These are phyloP conservation scores for Gnatocerus cornutus DNA, from an alignment of 2,888 invertebrate genomes.

Conservation along the genomic window DNA sequence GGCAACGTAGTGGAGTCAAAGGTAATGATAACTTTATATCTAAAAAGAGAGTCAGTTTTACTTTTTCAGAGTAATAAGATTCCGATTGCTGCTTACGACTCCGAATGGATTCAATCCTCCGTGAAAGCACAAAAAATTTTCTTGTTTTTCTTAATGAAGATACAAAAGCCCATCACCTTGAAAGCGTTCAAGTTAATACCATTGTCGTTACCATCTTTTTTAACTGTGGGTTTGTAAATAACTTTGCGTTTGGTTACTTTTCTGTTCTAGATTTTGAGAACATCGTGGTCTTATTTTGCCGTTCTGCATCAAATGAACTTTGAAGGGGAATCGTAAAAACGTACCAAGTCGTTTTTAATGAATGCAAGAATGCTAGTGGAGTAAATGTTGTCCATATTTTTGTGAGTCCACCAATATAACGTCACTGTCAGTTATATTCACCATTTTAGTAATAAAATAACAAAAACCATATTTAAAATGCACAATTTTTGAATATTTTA, in stretches of 20 bases:
- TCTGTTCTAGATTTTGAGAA: not conserved
- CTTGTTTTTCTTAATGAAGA: conserved; percentile 3
- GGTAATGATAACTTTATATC: conserved; percentile 1
- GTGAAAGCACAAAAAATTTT: conserved; percentile 1
- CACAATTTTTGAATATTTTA: no score
- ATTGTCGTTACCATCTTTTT: conserved; percentile 14
- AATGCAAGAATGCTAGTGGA: no score
- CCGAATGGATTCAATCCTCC: conserved; percentile 5
- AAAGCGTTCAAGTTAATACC: conserved; percentile 8
- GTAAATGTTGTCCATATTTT: no score
- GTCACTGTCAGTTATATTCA: no score
- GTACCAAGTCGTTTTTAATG: no score
- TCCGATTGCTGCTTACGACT: conserved; percentile 7
- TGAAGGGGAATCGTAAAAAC: not conserved
- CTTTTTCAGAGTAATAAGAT: conserved; percentile 2
- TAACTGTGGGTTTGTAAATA: not conserved
- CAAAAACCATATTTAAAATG: no score
- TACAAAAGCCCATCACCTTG: not conserved
- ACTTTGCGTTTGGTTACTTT: no score
- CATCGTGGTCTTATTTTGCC: conserved; percentile 1
- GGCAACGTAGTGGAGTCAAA: conserved; percentile 13
- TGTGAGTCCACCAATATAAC: no score
- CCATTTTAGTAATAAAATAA: no score
- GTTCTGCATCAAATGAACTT: not conserved
- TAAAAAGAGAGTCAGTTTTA: no score